phyloP scores from a whole-genome alignment of 1,140 invertebrate genomes.

The Myzus persicae region DNA sequence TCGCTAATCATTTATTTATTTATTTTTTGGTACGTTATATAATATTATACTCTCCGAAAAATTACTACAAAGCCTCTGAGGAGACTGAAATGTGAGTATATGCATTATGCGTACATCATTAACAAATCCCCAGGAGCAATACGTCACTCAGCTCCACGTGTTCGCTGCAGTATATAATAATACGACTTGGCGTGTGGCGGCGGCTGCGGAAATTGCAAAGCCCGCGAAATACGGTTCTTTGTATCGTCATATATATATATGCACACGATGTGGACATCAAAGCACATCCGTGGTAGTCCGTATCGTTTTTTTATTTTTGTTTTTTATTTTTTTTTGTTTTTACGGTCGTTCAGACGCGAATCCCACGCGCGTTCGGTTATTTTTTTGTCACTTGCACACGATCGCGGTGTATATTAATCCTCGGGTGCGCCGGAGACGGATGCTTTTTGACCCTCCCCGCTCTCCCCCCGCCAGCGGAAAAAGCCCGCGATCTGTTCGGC shows the following conservation, averaged over 20 bases:
- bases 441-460: constrained; percentile 29
- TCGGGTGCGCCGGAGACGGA: neutral
- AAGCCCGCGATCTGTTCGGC: neutral
- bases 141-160: neutral
- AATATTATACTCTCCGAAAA: neutral
- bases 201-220: constrained; percentile 12
- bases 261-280: neutral
- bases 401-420: constrained; percentile 2
- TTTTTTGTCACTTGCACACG: constrained; percentile 28
- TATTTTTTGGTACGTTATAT: neutral
- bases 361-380: constrained; percentile 13
- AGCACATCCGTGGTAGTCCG: constrained; percentile 10
- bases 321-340: constrained; percentile 32
- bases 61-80: neutral
- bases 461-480: too few species aligned
- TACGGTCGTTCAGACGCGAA: neutral
- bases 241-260: neutral
- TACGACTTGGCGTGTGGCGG: neutral
- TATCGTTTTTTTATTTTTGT: too few species aligned
- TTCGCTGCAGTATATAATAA: neutral
- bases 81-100: neutral
- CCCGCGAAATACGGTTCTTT: neutral
- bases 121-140: constrained; percentile 11
- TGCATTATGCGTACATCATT: neutral
- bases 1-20: neutral